phyloP scores from a whole-genome alignment of 2,113 vertebrate species.

The Platycercus adscitus region DNA sequence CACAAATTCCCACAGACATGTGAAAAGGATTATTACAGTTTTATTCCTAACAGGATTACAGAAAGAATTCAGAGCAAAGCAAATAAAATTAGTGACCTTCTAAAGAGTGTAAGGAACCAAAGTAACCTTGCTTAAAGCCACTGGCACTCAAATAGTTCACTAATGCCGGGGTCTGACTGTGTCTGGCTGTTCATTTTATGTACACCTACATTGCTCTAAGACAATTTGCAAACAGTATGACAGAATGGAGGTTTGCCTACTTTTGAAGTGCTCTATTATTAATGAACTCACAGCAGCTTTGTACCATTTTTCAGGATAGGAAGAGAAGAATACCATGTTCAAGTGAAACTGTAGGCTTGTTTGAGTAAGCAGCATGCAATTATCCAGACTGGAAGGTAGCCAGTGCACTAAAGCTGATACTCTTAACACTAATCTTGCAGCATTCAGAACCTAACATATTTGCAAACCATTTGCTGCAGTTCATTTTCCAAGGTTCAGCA shows the following conservation, averaged over 20 bases:
- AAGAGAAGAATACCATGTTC: conserved; percentile 1
- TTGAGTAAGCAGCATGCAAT: conserved; percentile 34
- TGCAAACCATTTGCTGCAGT: not conserved
- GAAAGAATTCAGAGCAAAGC: not conserved
- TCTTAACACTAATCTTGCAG: not conserved
- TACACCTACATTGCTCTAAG: not conserved
- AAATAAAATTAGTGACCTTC: not conserved
- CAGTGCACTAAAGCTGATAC: conserved; percentile 2
- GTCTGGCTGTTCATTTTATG: not conserved
- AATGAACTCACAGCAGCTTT: not conserved
- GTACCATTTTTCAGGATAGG: not conserved
- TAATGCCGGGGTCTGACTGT: not conserved
- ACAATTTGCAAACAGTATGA: not conserved
- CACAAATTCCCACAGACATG: not conserved
- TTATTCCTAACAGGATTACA: conserved; percentile 32
- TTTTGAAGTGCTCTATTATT: not conserved
- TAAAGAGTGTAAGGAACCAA: not conserved
- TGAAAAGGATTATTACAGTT: not conserved
- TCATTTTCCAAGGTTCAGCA: not conserved
- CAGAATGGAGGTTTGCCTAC: not conserved
- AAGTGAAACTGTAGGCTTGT: conserved; percentile 22
- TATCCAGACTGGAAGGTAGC: conserved; percentile 43
- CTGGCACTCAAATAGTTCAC: not conserved
- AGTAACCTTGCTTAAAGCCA: not conserved
- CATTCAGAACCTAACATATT: not conserved